Conservation (phyloP, 1,140 invertebrate species). For the Eupristina koningsbergeri region DNA sequence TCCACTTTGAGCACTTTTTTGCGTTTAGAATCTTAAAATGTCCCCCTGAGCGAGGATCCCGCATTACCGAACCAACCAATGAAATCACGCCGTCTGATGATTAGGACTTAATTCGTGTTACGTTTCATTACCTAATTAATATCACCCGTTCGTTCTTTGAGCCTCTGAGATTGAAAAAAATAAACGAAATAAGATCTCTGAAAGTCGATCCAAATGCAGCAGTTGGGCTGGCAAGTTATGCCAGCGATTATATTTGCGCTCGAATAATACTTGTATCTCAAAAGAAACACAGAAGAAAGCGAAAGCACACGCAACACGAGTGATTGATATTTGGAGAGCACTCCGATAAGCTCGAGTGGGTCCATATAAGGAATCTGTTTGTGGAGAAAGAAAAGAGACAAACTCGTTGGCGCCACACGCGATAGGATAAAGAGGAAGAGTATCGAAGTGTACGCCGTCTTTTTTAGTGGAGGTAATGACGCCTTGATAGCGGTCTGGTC, state of each 20-base stretch:
- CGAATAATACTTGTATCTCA: too few species aligned
- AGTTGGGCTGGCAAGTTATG: too few species aligned
- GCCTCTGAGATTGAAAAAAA: too few species aligned
- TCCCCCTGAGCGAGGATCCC: background rate
- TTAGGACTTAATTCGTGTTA: background rate
- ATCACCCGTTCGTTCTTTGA: background rate
- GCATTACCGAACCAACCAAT: background rate
- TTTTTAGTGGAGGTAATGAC: background rate
- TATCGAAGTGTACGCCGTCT: background rate
- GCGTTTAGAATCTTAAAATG: background rate
- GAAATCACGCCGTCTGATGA: background rate
- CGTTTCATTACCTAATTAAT: slow-evolving; percentile 1
- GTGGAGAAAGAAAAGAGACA: too few species aligned
- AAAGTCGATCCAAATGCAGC: too few species aligned
- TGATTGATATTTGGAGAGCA: background rate
- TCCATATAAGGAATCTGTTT: background rate
- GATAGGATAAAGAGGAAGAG: background rate
- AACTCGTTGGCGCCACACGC: too few species aligned
- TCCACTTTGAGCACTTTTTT: background rate
- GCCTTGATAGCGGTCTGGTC: background rate
- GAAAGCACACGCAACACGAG: background rate
- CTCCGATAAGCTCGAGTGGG: background rate
- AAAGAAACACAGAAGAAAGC: background rate
- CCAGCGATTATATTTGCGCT: too few species aligned
- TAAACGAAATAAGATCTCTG: too few species aligned